Evolutionary conservation across 2,888 invertebrate species (phyloP).

Genomic region (Tenthredo mesomela): DNA sequence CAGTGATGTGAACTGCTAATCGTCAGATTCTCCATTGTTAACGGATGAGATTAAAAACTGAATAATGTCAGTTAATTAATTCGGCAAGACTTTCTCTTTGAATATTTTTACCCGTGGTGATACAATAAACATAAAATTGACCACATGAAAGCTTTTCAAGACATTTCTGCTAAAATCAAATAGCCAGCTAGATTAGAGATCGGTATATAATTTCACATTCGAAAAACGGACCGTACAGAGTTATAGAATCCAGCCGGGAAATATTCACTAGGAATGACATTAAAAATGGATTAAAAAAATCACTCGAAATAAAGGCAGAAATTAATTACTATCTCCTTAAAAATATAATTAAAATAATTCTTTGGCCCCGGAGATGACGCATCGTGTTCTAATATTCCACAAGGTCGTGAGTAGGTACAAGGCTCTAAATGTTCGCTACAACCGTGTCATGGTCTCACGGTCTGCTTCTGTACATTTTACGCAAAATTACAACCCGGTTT

Average conservation of each 20-base stretch:
- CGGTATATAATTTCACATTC: background rate
- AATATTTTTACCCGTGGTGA: background rate
- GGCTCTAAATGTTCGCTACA: background rate
- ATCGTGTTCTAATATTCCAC: conserved; percentile 17
- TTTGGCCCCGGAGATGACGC: background rate
- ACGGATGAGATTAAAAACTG: background rate
- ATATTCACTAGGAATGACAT: background rate
- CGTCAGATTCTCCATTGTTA: background rate
- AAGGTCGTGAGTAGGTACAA: background rate
- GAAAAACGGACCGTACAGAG: background rate
- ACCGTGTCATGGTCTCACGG: background rate
- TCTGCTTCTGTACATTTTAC: conserved; percentile 7
- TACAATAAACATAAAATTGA: background rate
- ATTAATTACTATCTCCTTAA: background rate
- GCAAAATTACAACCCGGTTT: conserved; percentile 35
- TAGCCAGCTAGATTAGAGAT: background rate
- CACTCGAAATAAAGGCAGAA: background rate
- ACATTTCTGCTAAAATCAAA: background rate
- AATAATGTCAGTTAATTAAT: background rate
- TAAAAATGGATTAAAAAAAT: background rate
- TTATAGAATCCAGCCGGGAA: background rate
- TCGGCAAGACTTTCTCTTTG: background rate
- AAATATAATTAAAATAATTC: background rate
- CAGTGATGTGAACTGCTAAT: background rate
- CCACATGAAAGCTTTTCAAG: background rate